Conservation (phyloP, 1,140 invertebrate species). For the Trinorchestia longiramus region DNA sequence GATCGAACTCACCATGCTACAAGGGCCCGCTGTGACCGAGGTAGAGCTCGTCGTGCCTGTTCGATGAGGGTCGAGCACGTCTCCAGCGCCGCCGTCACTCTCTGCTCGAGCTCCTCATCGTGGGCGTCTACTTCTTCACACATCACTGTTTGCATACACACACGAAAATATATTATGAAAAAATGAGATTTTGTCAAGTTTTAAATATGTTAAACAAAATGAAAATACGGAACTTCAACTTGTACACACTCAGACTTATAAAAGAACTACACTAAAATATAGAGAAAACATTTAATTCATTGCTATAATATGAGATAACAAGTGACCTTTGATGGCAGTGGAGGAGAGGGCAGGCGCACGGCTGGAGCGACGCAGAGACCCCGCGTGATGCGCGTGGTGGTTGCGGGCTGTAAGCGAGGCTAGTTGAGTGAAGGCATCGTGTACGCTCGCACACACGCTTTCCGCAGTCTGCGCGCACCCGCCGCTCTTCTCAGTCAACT, state of each 20-base stretch:
- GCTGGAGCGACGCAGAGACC: background rate
- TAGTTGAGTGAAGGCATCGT: background rate
- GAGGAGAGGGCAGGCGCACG: background rate
- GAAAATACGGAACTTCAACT: background rate
- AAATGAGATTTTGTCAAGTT: no score
- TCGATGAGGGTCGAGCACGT: conserved; percentile 18
- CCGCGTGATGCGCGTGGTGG: background rate
- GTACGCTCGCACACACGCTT: background rate
- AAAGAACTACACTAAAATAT: background rate
- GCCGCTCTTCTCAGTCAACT: background rate
- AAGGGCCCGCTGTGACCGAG: conserved; percentile 22
- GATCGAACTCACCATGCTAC: conserved; percentile 2
- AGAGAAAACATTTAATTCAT: background rate
- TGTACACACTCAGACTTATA: background rate
- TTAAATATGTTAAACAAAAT: no score
- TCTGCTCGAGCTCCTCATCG: conserved; percentile 26
- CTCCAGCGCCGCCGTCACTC: conserved; percentile 25
- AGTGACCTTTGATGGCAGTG: conserved; percentile 18
- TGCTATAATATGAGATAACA: no score
- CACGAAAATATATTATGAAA: background rate
- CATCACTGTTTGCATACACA: background rate
- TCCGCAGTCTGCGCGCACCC: background rate
- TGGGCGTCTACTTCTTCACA: conserved; percentile 30
- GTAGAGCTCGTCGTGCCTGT: background rate
- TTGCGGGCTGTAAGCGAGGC: background rate